These are phyloP conservation scores for Podabrus alpinus DNA, from an alignment of 2,888 invertebrate genomes.

Conservation along the genomic window DNA sequence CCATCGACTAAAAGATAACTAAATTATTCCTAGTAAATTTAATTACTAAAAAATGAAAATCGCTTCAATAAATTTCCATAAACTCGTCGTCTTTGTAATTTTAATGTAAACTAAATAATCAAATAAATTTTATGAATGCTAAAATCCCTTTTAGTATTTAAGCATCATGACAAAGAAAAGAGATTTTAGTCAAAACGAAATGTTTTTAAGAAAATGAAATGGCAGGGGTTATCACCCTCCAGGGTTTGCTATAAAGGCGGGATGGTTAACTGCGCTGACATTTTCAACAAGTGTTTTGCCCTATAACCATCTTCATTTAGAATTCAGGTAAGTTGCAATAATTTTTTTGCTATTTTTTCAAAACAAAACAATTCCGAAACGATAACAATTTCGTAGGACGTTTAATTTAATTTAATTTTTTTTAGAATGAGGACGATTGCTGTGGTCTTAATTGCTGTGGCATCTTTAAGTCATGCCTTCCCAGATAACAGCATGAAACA, in stretches of 20 bases:
- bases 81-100: background rate
- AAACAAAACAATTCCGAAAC: background rate
- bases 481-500: background rate
- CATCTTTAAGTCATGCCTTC: background rate
- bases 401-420: background rate
- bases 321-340: conserved; percentile 10
- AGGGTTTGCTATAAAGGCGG: conserved; percentile 20
- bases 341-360: background rate
- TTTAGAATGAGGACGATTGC: conserved; percentile 3
- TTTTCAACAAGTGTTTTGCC: conserved; percentile 23
- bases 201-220: conserved; percentile 16
- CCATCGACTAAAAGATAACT: background rate
- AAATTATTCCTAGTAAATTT: background rate
- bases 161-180: background rate
- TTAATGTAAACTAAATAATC: background rate
- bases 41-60: background rate
- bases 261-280: conserved; percentile 17
- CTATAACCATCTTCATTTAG: conserved; percentile 3
- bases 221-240: conserved; percentile 22
- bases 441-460: background rate
- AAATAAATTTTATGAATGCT: conserved; percentile 4
- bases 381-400: background rate
- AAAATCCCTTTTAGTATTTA: conserved; percentile 9
- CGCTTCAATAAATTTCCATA: background rate
- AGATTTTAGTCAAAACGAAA: conserved; percentile 8